Conservation (phyloP, 2,113 vertebrate genomes). For the Thymallus thymallus region DNA sequence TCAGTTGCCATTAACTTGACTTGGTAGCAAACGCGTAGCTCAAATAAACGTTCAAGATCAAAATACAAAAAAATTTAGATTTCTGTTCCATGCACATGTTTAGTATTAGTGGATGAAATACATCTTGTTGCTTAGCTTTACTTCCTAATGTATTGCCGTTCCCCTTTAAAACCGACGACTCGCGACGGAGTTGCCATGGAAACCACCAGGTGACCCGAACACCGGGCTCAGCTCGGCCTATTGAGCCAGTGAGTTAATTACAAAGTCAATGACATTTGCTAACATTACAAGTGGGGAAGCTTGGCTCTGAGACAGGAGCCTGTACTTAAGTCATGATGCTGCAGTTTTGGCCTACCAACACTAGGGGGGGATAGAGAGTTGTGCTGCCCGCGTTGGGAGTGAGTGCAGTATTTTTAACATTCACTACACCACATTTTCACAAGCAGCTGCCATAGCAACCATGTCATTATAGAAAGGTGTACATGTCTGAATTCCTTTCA, state of each 20-base stretch:
- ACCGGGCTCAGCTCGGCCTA: neutral
- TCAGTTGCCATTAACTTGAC: no score
- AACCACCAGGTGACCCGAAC: slow-evolving; percentile 20
- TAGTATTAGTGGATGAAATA: no score
- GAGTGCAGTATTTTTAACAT: neutral
- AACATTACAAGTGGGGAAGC: slow-evolving; percentile 21
- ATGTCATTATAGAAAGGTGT: neutral
- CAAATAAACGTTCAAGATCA: no score
- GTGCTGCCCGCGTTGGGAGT: neutral
- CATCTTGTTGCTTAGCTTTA: no score
- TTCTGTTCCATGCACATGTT: no score
- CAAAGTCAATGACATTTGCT: slow-evolving; percentile 44
- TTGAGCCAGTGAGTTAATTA: slow-evolving; percentile 38
- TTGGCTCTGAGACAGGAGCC: neutral
- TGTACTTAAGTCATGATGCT: neutral
- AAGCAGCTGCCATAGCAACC: slow-evolving; percentile 33
- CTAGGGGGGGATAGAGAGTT: slow-evolving; percentile 38
- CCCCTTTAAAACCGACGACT: no score
- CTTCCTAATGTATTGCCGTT: no score
- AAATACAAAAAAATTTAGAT: no score
- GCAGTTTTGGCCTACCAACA: neutral
- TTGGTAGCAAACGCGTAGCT: no score
- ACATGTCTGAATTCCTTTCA: neutral
- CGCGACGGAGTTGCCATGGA: slow-evolving; percentile 30
- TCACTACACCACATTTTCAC: neutral